These are phyloP conservation scores for Andrena flavipes DNA, from an alignment of 2,888 invertebrate genomes.

Conservation along the genomic window DNA sequence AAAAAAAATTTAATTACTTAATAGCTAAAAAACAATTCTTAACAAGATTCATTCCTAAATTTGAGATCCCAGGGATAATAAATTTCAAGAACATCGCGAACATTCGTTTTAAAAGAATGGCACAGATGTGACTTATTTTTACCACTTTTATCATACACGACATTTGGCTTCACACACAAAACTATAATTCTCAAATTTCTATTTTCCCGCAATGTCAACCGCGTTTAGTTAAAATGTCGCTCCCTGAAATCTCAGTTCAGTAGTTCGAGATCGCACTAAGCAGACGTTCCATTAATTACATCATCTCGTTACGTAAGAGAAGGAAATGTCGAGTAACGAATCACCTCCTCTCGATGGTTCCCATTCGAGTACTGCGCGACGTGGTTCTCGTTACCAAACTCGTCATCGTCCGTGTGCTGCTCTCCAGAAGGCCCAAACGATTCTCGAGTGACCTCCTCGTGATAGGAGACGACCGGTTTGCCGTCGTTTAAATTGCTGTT, in stretches of 20 bases:
- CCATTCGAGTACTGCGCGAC: conserved; percentile 72
- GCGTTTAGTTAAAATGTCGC: background rate
- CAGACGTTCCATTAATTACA: background rate
- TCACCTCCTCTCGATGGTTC: conserved; percentile 64
- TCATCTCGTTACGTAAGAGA: conserved; percentile 21
- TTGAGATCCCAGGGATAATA: too few relatives aligned
- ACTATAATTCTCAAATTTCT: too few relatives aligned
- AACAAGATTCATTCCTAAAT: too few relatives aligned
- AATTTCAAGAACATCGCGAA: too few relatives aligned
- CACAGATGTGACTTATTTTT: too few relatives aligned
- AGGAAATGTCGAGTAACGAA: conserved; percentile 45
- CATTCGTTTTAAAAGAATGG: too few relatives aligned
- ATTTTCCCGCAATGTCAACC: too few relatives aligned
- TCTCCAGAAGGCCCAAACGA: conserved; percentile 76
- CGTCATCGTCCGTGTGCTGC: conserved; percentile 70
- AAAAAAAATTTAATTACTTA: conserved; percentile 15
- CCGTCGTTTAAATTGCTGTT: conserved; percentile 83
- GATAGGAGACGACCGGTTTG: conserved; percentile 83
- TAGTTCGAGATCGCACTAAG: conserved; percentile 1
- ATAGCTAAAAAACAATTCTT: too few relatives aligned
- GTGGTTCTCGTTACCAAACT: conserved; percentile 78
- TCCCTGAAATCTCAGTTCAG: background rate
- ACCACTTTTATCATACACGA: too few relatives aligned
- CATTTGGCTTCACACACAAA: too few relatives aligned
- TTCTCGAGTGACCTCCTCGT: conserved; percentile 81